Conservation (phyloP, 2,888 invertebrate genomes). For the Mechanitis messenoides region DNA sequence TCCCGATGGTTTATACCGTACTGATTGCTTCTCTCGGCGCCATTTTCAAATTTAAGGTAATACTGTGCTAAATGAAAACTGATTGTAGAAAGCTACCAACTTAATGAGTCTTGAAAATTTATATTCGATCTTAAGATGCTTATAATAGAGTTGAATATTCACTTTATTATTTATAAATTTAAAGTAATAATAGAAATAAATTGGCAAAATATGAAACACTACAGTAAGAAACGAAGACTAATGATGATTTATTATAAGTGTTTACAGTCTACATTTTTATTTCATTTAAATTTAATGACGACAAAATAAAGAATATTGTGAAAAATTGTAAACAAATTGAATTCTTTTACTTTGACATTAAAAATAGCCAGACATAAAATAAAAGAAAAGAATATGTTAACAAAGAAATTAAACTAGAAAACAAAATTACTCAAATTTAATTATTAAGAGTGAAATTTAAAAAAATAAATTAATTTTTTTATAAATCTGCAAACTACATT, state of each 20-base stretch:
- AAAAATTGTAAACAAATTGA: too few relatives aligned
- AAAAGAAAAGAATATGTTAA: too few relatives aligned
- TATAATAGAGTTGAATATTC: conserved; percentile 18
- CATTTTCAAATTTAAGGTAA: conserved; percentile 50
- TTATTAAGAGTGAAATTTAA: too few relatives aligned
- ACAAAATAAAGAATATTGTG: too few relatives aligned
- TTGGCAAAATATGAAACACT: conserved; percentile 30
- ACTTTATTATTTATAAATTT: conserved; percentile 18
- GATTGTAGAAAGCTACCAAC: conserved; percentile 36
- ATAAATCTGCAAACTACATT: too few relatives aligned
- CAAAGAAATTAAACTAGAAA: too few relatives aligned
- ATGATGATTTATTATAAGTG: conserved; percentile 33
- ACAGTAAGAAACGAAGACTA: conserved; percentile 32
- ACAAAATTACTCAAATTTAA: too few relatives aligned
- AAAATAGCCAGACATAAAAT: too few relatives aligned
- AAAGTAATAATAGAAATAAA: conserved; percentile 22
- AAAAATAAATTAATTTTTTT: too few relatives aligned
- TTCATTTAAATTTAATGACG: too few relatives aligned
- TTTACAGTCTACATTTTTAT: neutral
- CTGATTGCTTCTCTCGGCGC: conserved; percentile 45
- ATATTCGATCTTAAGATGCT: conserved; percentile 21
- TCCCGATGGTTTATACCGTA: conserved; percentile 50
- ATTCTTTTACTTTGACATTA: too few relatives aligned
- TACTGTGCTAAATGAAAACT: conserved; percentile 44
- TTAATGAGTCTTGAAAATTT: conserved; percentile 20